phyloP scores from a whole-genome alignment of 2,888 invertebrate genomes.

The Himalopsyche anomala region DNA sequence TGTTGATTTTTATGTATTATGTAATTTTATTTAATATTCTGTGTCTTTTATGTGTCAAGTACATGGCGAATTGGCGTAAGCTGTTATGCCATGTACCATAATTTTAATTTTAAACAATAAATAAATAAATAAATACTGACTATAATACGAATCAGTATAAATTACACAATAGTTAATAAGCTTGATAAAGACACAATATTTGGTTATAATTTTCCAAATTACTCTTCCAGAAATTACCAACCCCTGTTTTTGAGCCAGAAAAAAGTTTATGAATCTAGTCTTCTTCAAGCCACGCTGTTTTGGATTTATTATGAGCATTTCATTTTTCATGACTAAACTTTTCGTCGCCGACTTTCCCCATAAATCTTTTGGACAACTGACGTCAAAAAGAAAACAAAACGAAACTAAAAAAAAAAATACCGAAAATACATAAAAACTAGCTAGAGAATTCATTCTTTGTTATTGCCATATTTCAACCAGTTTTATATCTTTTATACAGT shows the following conservation, averaged over 20 bases:
- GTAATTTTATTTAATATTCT: too few species aligned
- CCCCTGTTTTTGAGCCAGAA: not conserved
- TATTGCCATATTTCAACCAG: conserved; percentile 4
- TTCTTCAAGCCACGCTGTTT: not conserved
- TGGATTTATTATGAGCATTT: conserved; percentile 61
- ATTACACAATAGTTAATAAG: too few species aligned
- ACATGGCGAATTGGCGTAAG: too few species aligned
- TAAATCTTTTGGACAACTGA: conserved; percentile 58
- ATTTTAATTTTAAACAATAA: too few species aligned
- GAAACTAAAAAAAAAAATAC: conserved; percentile 17
- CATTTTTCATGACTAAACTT: conserved; percentile 64
- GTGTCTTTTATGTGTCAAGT: too few species aligned
- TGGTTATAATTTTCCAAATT: too few species aligned
- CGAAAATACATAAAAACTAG: conserved; percentile 15
- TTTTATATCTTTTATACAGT: not conserved
- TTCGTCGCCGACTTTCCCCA: conserved; percentile 61
- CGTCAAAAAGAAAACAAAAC: conserved; percentile 29
- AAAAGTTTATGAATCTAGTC: conserved; percentile 38
- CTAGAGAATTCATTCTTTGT: conserved; percentile 4
- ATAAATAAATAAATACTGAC: too few species aligned
- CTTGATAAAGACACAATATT: too few species aligned
- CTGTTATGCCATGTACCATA: too few species aligned
- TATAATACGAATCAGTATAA: too few species aligned
- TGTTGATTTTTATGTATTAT: too few species aligned
- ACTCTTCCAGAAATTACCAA: not conserved